Conservation (phyloP, 2,888 invertebrate species). For the Catonia carolina region DNA sequence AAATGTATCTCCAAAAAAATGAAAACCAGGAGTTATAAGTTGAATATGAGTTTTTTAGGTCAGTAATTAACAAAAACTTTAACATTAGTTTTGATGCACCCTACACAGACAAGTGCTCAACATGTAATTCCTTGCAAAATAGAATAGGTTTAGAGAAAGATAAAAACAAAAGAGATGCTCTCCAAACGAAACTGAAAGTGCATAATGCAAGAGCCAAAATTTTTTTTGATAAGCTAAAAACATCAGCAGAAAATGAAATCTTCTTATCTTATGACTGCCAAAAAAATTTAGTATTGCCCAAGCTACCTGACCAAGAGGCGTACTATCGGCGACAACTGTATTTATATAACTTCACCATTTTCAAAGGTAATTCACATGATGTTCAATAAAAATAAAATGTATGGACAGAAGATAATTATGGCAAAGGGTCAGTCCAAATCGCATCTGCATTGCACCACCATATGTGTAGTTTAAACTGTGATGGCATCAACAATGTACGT, state of each 20-base stretch:
- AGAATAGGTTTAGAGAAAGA: background rate
- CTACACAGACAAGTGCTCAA: background rate
- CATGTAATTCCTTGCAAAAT: background rate
- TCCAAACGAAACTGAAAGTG: background rate
- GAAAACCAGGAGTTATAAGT: too few relatives aligned
- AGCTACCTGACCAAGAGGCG: background rate
- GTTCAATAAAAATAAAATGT: background rate
- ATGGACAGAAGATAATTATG: background rate
- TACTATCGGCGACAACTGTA: background rate
- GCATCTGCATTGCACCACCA: background rate
- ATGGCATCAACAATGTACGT: constrained; percentile 8
- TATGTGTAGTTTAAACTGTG: background rate
- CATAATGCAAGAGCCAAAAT: background rate
- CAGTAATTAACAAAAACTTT: background rate
- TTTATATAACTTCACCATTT: background rate
- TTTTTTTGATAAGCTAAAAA: background rate
- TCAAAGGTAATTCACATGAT: background rate
- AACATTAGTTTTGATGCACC: constrained; percentile 1
- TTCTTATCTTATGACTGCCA: background rate
- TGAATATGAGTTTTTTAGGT: too few relatives aligned
- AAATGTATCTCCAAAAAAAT: too few relatives aligned
- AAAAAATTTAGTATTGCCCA: too few relatives aligned
- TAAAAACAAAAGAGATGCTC: background rate
- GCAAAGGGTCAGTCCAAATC: background rate
- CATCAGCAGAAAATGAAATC: background rate